Evolutionary conservation across 2,797 vertebrate genomes (phyloP).

Genomic region (Myotis pilosus): DNA sequence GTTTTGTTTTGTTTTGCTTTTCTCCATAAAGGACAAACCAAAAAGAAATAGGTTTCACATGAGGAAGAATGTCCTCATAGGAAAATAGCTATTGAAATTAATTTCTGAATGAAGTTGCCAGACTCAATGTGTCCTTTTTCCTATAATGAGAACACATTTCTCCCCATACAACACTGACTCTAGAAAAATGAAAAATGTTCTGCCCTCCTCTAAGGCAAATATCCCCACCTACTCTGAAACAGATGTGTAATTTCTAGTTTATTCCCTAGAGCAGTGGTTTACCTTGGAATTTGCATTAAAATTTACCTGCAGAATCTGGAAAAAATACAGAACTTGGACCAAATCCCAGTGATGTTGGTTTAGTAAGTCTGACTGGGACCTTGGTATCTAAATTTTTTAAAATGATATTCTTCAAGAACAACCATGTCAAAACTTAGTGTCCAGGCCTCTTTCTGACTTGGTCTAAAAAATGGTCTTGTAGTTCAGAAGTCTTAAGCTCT

Average conservation of each 20-base stretch:
- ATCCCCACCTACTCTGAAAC: background rate
- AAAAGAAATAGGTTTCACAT: background rate
- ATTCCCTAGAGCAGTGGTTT: slow-evolving; percentile 29
- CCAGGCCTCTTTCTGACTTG: background rate
- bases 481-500: background rate
- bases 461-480: background rate
- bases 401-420: background rate
- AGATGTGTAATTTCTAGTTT: slow-evolving; percentile 18
- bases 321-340: background rate
- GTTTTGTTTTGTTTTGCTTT: slow-evolving; percentile 26
- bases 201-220: slow-evolving; percentile 40
- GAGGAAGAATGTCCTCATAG: background rate
- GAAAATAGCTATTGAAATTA: slow-evolving; percentile 1
- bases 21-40: slow-evolving; percentile 20
- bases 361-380: background rate
- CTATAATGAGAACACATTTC: background rate
- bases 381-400: slow-evolving; percentile 3
- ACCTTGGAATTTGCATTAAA: slow-evolving; percentile 4
- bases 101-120: slow-evolving; percentile 28
- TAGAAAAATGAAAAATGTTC: slow-evolving; percentile 30
- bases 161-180: background rate
- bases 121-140: background rate
- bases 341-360: background rate
- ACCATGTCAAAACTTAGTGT: background rate
- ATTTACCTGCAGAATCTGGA: background rate